Evolutionary conservation across 2,113 vertebrate genomes (phyloP), one percentile per base, ranked within the genome.

Genomic region (Xyliphius kryptos): DNA sequence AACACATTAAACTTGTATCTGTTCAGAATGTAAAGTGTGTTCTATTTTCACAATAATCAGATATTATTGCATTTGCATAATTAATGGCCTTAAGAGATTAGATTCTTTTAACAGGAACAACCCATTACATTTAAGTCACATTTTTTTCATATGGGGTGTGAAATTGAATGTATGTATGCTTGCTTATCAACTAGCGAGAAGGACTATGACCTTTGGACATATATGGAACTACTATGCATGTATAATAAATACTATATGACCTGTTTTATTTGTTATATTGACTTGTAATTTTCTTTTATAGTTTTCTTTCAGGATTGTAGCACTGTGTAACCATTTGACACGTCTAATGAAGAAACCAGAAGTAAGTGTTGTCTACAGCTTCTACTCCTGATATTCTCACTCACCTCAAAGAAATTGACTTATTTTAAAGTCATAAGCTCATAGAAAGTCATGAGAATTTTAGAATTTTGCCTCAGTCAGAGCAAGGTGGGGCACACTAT

Each of bases 271-370:
- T 32, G 26, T 32, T 32, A 32, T 32, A 32, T 32, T 32, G 26
- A 32, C 26, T 32, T 32, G 26, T 32, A 6, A 6, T 67, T n/a
- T 54, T 67, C 36, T 61, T 70, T 56, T 49, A 61, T 74, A 97
- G 95, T 80, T 98, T 9, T 90, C 96, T 0, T 92, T 92, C 79
- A 86, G 89, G 67, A 89, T 98, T 0, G 91, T 97, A 32, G 82
- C 92, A 1, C 63, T 97, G 57, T 98, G 95, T 75, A 98, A 98
- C 76, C 94, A 91, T 69, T 78, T 98, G 7, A 91, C 91, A 0
- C 89, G 90, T 15, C 88, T 95, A 81, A 88, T 91, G 89, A 93
- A 81, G 74, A 97, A 85, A 46, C 65, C 81, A 3, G 80, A 69
- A 76, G 95, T 97, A 80, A 20, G 89, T 82, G 8, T 9, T 16